Conservation (phyloP, 1,140 invertebrate genomes). For the Heliconius congener region DNA sequence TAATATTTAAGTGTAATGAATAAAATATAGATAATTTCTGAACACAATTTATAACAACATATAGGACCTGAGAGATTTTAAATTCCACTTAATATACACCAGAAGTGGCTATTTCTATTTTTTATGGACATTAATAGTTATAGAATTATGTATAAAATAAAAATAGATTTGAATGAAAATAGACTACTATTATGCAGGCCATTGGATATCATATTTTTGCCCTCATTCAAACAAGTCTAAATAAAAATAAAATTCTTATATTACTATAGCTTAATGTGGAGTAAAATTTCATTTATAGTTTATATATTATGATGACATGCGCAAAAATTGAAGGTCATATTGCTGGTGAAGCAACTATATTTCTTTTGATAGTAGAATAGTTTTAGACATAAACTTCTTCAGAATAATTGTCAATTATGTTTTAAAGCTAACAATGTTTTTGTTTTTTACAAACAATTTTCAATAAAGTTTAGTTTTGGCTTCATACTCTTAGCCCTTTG, state of each 20-base stretch:
- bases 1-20: too few relatives aligned
- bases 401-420: too few relatives aligned
- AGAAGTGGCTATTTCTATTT: not conserved
- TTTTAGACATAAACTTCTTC: too few relatives aligned
- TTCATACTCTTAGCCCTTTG: too few relatives aligned
- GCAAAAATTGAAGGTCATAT: not conserved
- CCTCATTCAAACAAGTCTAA: not conserved
- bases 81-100: not conserved
- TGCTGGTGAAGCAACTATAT: not conserved
- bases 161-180: not conserved
- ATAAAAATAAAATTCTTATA: conserved; percentile 5
- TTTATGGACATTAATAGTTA: not conserved
- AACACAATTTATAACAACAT: too few relatives aligned
- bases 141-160: not conserved
- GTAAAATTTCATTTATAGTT: not conserved
- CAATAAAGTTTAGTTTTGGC: too few relatives aligned
- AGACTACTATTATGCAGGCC: not conserved
- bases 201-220: not conserved
- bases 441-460: too few relatives aligned
- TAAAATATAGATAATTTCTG: too few relatives aligned
- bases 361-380: not conserved
- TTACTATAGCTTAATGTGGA: not conserved
- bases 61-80: too few relatives aligned
- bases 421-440: too few relatives aligned
- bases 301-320: not conserved